A percentile compares a stretch with the other conserved stretches of the same genome.
phyloP scores from a whole-genome alignment of 2,888 invertebrate genomes.

The Chromoteleia sp. region DNA sequence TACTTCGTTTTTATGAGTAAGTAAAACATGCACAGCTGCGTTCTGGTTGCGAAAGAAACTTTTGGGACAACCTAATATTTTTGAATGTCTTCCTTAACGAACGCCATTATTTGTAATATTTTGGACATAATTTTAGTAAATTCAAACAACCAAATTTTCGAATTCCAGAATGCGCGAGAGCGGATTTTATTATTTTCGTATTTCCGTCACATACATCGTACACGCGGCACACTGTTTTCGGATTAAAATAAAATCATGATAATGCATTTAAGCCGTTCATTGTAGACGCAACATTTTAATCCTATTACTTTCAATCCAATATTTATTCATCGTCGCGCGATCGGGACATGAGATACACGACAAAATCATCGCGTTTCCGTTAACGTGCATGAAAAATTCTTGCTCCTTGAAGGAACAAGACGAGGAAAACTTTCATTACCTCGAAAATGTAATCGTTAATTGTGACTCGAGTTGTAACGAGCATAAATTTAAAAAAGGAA shows the following conservation, averaged over 20 bases:
- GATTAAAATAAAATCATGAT: constrained; percentile 16
- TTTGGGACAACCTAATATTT: too few species aligned
- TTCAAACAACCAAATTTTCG: too few species aligned
- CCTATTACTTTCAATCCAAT: constrained; percentile 14
- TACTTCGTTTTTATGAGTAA: too few species aligned
- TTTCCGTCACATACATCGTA: too few species aligned
- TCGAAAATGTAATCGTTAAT: constrained; percentile 9
- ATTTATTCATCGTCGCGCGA: constrained; percentile 11
- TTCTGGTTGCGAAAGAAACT: too few species aligned
- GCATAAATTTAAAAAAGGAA: too few species aligned
- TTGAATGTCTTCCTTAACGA: too few species aligned
- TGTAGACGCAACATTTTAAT: constrained; percentile 15
- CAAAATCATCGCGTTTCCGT: neutral
- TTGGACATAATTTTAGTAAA: too few species aligned
- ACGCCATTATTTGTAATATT: too few species aligned
- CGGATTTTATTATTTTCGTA: too few species aligned
- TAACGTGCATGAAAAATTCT: constrained; percentile 1
- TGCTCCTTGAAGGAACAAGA: neutral
- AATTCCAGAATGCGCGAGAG: too few species aligned
- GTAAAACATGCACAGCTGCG: too few species aligned
- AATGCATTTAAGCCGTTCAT: constrained; percentile 13
- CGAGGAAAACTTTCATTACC: neutral
- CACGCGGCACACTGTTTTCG: constrained; percentile 7
- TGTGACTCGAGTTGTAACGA: constrained; percentile 1
- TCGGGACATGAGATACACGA: neutral